Percentiles rank a stretch among this genome's conserved stretches.
phyloP scores from a whole-genome alignment of 2,888 invertebrate species.

The Eulithis prunata region DNA sequence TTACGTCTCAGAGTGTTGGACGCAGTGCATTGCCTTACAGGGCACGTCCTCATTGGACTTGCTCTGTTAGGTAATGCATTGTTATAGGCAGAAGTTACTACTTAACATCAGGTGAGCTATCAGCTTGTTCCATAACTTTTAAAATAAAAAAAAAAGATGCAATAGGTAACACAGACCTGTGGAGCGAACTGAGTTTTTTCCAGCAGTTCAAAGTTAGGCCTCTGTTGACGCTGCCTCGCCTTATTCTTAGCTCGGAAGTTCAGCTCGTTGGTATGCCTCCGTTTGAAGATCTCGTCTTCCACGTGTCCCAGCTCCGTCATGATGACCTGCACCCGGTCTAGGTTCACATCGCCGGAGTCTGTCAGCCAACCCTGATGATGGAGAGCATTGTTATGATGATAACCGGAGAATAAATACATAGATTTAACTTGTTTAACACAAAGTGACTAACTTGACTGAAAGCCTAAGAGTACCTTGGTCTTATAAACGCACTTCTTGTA shows the following conservation, averaged over 20 bases:
- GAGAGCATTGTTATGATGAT: slow-evolving; percentile 1
- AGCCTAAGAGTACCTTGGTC: slow-evolving; percentile 85
- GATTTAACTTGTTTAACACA: no score
- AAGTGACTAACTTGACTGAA: no score
- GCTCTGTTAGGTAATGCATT: no score
- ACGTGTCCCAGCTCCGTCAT: slow-evolving; percentile 96
- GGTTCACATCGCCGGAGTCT: slow-evolving; percentile 96
- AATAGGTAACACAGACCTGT: slow-evolving; percentile 67
- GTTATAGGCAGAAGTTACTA: no score
- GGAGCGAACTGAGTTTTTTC: slow-evolving; percentile 92
- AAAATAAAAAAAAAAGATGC: no score
- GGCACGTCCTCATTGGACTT: no score
- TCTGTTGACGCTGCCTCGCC: slow-evolving; percentile 86
- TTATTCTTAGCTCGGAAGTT: slow-evolving; percentile 91
- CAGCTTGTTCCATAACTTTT: no score
- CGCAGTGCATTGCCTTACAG: no score
- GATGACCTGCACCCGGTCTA: slow-evolving; percentile 97
- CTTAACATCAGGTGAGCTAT: no score
- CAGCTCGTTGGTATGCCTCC: slow-evolving; percentile 93
- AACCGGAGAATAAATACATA: no score
- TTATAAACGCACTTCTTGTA: slow-evolving; percentile 98
- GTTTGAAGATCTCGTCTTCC: slow-evolving; percentile 98
- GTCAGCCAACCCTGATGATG: slow-evolving; percentile 93
- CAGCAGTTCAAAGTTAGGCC: slow-evolving; percentile 88
- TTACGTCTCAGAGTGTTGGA: no score